Evolutionary conservation across 2,888 invertebrate genomes (phyloP).

Genomic region (Drosophila pegasa): DNA sequence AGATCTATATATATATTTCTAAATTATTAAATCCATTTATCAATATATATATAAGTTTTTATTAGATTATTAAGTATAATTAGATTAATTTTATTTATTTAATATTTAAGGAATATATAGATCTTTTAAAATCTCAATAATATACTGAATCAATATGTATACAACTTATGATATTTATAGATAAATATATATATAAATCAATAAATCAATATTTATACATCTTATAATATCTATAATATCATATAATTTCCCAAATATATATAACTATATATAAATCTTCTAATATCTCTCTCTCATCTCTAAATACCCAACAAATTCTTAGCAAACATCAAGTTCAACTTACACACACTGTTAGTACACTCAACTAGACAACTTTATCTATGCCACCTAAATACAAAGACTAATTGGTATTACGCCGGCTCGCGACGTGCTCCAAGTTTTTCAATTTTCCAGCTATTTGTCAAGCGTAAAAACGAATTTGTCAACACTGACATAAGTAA

Average conservation of each 20-base stretch:
- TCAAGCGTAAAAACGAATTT: background rate
- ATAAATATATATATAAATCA: too few relatives aligned
- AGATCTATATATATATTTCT: background rate
- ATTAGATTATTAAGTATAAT: too few relatives aligned
- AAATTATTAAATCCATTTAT: background rate
- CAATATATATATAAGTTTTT: too few relatives aligned
- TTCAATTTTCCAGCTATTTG: slow-evolving; percentile 6
- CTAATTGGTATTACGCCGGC: background rate
- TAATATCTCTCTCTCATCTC: background rate
- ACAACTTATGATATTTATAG: too few relatives aligned
- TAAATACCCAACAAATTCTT: background rate
- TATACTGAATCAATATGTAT: background rate
- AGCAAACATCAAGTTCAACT: too few relatives aligned
- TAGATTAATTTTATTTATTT: too few relatives aligned
- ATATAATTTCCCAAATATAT: too few relatives aligned
- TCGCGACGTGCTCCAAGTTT: background rate
- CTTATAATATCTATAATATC: too few relatives aligned
- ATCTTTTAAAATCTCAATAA: too few relatives aligned
- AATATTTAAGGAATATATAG: too few relatives aligned
- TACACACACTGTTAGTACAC: background rate
- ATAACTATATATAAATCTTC: background rate
- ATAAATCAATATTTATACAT: too few relatives aligned
- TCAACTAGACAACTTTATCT: slow-evolving; percentile 1
- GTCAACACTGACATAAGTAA: background rate
- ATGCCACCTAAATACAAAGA: background rate